Base-by-base conservation (phyloP, 1,140 invertebrate genomes). In the Orius insidiosus region DNA sequence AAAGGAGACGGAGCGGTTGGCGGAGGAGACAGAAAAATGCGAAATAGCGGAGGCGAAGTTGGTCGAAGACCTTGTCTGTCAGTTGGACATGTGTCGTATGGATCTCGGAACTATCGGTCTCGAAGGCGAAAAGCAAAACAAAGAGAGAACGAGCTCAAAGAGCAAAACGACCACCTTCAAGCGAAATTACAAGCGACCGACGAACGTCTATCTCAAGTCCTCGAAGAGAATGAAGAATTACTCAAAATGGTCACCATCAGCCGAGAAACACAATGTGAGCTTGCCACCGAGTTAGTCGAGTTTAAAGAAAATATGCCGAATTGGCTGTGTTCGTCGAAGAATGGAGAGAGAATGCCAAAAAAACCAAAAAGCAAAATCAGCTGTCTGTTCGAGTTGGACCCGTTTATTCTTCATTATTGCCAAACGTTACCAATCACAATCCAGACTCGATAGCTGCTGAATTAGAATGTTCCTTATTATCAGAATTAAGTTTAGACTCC, bases 21-120 rank as follows among this genome's bases (percentile, higher is more conserved):
- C 76, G 9, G 68, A 72, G 47, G 80, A 88, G 56, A 82, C 90
- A n/a, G 80, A 82, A 56, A 72, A 76, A 56, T 78, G 79, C 55
- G 93, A 97, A 65, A 80, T 81, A 48, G 80, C 88, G 53, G 92
- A 96, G 66, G 73, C 80, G 13, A 74, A 77, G 55, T 69, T 95
- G 46, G 78, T 94, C 2, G 45, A 33, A 46, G 88, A 95, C 59
- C 83, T 92, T 54, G 76, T 87, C n/a, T 71, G 74, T 46, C 85
- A 93, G 66, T 68, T 95, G 1, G 19, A 50, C 7, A 16, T 16
- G 15, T 37, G 47, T 11, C 7, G 38, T 6, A 35, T 34, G 16
- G n/a, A 50, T 31, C 24, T 42, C 2, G 24, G 36, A 11, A 6
- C 24, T 1, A 44, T 14, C 6, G 44, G 32, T 11, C 8, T 46